Evolutionary conservation across 2,888 invertebrate species (phyloP), one percentile per base, ranked within the genome.

Genomic region (Bombylius major): DNA sequence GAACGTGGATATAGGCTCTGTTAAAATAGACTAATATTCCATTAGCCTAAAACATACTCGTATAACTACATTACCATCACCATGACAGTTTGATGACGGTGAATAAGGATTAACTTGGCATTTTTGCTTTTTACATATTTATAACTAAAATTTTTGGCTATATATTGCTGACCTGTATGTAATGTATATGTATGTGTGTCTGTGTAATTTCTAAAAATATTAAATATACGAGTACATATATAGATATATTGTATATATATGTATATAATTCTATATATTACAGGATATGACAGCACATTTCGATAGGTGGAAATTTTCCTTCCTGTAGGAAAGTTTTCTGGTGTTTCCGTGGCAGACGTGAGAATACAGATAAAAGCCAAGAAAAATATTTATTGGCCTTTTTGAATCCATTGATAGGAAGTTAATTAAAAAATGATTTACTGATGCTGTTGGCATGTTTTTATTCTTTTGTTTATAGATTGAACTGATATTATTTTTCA

Each of bases 401-500:
- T 47, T 48, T 47, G 11, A 44, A 33, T 23, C 47, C 47, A 51
- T 48, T 51, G 51, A 55, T 51, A 51, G 55, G 51, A 55, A 51
- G 55, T 55, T 55, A 55, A 55, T 55, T 55, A 55, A 55, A 55
- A 51, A 51, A 48, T 55, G 51, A 55, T 55, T 55, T 55, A 55
- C 44, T 32, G 42, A 14, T 46, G 14, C 46, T 23, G 14, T 13
- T 44, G 5, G 44, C 5, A 6, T 44, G 12, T 12, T 6, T 44
- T 44, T 12, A 12, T 44, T 44, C 36, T 8, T 36, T 36, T 36
- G 7, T 36, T 36, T 36, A 36, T 9, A 36, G 9, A 36, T 36
- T 36, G 7, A 36, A 36, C 9, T 36, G 36, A 36, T 36, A 8
- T 36, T 36, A 9, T 8, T 8, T 8, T 36, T 9, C 36, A 36